Evolutionary conservation across 2,888 invertebrate species (phyloP), one percentile per base, ranked within the genome.

Genomic region (Tetropium fuscum): DNA sequence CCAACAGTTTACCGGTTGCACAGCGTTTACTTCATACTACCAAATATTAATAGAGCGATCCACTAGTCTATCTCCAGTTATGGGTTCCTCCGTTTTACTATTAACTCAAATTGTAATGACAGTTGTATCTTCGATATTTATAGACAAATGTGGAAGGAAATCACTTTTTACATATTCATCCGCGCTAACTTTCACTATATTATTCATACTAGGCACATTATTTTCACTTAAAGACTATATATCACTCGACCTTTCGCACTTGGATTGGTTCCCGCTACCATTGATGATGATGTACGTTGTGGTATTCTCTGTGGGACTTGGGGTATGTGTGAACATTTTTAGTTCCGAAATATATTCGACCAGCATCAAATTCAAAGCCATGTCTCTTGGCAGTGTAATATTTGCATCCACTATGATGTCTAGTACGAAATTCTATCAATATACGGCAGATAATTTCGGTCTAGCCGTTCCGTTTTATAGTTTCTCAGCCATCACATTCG

Each of bases 41-140:
- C 77, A 77, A 64, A 66, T 74, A 7, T 74, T 82, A 49, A 74
- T 82, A 43, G 58, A 75, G 36, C 71, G 79, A 41, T 76, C 80
- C 2, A 66, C 69, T 1, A 45, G 59, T 20, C 58, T 80, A 5
- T 69, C 74, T 2, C 77, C 80, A 13, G 72, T 78, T 18, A 32
- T 71, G 3, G 79, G 82, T 4, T 79, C 84, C 3, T 80, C 84
- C 2, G 70, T 83, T n/a, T 75, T 84, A 30, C 81, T 82, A 0
- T 64, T 74, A 2, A 79, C 83, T 1, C 84, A 84, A 67, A 68
- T 80, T 2, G 25, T 70, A 1, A 69, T 76, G 18, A 74, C 79
- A 13, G 59, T 70, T 55, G 51, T 72, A 22, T 69, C 78, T 0
- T 69, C 75, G 0, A 51, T 75, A 16, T 56, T 81, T 5, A 73